Evolutionary conservation across 1,140 invertebrate genomes (phyloP), one percentile per base, ranked within the genome.

Genomic region (Danaus plexippus): DNA sequence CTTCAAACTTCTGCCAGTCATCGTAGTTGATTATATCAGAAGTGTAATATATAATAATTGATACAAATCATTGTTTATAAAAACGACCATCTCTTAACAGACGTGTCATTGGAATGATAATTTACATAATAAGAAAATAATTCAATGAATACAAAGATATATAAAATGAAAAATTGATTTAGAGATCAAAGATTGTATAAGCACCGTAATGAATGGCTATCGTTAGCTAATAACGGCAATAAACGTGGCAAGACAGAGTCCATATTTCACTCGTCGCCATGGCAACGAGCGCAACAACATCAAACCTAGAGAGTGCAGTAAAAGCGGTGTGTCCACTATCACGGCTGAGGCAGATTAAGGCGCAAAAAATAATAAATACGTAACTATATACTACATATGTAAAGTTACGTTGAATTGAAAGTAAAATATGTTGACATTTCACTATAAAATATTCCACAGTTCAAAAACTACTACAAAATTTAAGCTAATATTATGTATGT

Each of bases 11-110:
- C 18, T 54, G 59, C 54, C 43, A 66, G 80, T 85, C 82, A 85
- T 85, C 66, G 61, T 69, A 75, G 82, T 82, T 82, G 79, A 85
- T 84, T 83, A 73, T 81, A 57, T 61, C 71, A 66, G 69, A 73
- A 75, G 70, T 71, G 77, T 72, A 67, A 67, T 80, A 57, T 72
- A 40, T 47, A 59, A 71, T 81, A 83, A 82, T 82, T 79, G 75
- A 64, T 77, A 72, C 71, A 81, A 80, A 79, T 78, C 75, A 83
- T 77, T 80, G 71, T 82, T 80, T 82, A 73, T 67, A 74, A 66
- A 73, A 66, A 63, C 70, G 54, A 67, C 53, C 49, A 15, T 48
- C 52, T 12, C 52, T 18, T 56, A 32, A 32, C 22, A 32, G 22
- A 32, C 22, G 22, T 32, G 22, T 32, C 5, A 32, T 32, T 32